Conservation (phyloP, 2,888 invertebrate genomes). For the Polymixis lichenea region DNA sequence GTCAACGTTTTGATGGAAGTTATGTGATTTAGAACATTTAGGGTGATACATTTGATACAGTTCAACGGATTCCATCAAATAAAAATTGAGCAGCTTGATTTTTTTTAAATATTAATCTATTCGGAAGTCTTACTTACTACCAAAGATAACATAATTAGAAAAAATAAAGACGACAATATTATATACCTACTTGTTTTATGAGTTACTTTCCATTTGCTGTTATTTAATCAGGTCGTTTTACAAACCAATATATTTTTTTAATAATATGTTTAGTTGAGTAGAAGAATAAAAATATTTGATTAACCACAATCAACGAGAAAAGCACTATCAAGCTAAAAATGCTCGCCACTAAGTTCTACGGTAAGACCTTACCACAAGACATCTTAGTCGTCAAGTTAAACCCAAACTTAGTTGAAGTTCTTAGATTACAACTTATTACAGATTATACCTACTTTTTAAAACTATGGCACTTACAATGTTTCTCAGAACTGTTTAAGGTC, state of each 20-base stretch:
- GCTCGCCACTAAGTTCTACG: not conserved
- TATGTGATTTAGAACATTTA: not conserved
- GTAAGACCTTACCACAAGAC: slow-evolving; percentile 1
- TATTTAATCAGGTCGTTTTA: not conserved
- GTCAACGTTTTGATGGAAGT: not conserved
- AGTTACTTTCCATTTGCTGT: not conserved
- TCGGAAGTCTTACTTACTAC: too few relatives aligned
- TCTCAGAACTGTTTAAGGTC: not conserved
- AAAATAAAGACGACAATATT: too few relatives aligned
- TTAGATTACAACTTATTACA: slow-evolving; percentile 4
- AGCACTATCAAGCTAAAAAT: not conserved
- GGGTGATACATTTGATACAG: not conserved
- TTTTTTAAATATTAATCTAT: not conserved
- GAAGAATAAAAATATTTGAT: not conserved
- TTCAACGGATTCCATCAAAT: not conserved
- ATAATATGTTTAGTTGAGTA: not conserved
- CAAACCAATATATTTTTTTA: not conserved
- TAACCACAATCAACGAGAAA: not conserved
- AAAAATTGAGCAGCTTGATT: not conserved
- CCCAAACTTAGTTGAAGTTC: slow-evolving; percentile 7
- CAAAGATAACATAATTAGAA: not conserved
- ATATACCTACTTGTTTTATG: too few relatives aligned
- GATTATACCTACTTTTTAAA: not conserved
- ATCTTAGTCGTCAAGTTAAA: slow-evolving; percentile 22
- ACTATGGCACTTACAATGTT: not conserved